Evolutionary conservation across 2,797 vertebrate genomes (phyloP).

Genomic region (Graptemys geographica): DNA sequence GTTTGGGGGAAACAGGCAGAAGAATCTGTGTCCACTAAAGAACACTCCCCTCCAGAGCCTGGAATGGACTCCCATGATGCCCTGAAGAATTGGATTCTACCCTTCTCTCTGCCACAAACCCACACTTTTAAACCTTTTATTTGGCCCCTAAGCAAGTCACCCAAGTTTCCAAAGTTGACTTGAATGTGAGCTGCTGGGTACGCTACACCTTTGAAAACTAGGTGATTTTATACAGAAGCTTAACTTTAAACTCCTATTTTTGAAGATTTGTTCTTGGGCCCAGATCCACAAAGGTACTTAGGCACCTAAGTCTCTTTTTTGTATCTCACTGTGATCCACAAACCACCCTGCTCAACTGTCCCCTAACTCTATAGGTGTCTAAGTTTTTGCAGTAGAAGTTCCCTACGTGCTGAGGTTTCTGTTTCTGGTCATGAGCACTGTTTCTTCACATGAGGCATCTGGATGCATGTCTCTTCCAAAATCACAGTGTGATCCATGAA

Average conservation of each 20-base stretch:
- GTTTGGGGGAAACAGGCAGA: too few relatives aligned
- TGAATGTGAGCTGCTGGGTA: neutral
- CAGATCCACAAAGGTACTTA: neutral
- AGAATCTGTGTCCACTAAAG: too few relatives aligned
- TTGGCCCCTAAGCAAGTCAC: too few relatives aligned
- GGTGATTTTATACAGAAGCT: neutral
- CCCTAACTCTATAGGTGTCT: neutral
- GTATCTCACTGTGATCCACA: neutral
- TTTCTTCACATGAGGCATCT: neutral
- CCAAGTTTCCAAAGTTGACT: neutral
- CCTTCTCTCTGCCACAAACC: too few relatives aligned
- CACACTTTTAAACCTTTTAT: too few relatives aligned
- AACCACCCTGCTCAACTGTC: neutral
- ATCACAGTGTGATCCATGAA: neutral
- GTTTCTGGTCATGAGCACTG: neutral
- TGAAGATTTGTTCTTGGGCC: neutral
- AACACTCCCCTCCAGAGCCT: too few relatives aligned
- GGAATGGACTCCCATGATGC: too few relatives aligned
- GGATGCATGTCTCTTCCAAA: neutral
- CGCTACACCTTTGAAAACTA: neutral
- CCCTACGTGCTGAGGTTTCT: neutral
- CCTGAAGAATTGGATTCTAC: too few relatives aligned
- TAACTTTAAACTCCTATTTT: neutral
- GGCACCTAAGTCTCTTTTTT: neutral
- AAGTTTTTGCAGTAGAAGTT: neutral